Percentiles rank a stretch among this genome's conserved stretches.
Evolutionary conservation across 2,113 vertebrate genomes (phyloP).

Genomic region (Lamprotornis superbus): DNA sequence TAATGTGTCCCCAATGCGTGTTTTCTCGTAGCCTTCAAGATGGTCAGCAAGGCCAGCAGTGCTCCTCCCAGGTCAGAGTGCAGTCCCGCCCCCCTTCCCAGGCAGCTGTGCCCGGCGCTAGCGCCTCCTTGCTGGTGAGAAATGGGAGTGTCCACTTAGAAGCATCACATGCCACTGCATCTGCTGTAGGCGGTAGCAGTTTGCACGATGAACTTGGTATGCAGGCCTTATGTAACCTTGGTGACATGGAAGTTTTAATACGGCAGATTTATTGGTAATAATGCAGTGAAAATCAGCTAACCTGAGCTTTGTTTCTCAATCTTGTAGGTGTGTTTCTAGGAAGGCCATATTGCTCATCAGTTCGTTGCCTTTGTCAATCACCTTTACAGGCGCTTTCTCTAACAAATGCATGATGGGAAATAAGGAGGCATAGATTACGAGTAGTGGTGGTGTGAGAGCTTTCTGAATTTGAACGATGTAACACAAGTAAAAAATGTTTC

Average conservation of each 20-base stretch:
- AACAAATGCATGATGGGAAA: neutral
- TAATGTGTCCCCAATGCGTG: conserved; percentile 75
- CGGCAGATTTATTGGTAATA: conserved; percentile 49
- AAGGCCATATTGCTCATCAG: neutral
- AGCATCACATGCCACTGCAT: conserved; percentile 92
- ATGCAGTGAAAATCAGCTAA: conserved; percentile 16
- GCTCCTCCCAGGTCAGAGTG: conserved; percentile 88
- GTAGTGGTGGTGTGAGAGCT: neutral
- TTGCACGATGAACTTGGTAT: conserved; percentile 97
- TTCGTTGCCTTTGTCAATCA: neutral
- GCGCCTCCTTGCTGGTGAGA: conserved; percentile 99
- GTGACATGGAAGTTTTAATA: conserved; percentile 66
- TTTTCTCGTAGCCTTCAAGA: conserved; percentile 96
- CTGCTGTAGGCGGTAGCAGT: conserved; percentile 91
- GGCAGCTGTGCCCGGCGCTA: conserved; percentile 93
- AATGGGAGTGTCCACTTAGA: conserved; percentile 97
- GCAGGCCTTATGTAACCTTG: conserved; percentile 81
- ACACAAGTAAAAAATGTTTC: neutral
- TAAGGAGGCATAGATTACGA: neutral
- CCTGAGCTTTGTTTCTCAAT: conserved; percentile 34
- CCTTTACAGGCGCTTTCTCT: neutral
- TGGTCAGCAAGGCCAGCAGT: conserved; percentile 95
- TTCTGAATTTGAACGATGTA: neutral
- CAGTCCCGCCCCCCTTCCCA: conserved; percentile 92
- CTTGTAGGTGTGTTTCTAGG: neutral